phyloP scores from a whole-genome alignment of 2,888 invertebrate species.

The Agonopterix arenella region DNA sequence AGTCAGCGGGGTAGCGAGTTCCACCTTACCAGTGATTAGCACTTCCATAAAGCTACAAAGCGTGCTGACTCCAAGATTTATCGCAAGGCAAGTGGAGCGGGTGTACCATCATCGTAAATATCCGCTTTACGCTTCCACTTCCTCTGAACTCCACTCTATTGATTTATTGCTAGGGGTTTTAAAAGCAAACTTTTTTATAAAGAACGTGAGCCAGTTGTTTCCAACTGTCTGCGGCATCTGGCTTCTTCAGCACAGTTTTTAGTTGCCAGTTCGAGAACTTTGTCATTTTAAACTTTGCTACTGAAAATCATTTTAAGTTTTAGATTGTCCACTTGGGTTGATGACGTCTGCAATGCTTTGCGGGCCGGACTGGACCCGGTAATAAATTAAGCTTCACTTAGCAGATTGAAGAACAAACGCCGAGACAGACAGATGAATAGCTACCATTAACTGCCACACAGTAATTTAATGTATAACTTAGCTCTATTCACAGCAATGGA shows the following conservation, averaged over 20 bases:
- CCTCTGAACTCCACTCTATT: slow-evolving; percentile 62
- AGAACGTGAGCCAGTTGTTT: slow-evolving; percentile 65
- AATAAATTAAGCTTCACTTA: slow-evolving; percentile 17
- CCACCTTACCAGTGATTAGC: slow-evolving; percentile 36
- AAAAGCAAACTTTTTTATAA: slow-evolving; percentile 72
- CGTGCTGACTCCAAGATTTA: slow-evolving; percentile 49
- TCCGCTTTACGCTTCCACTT: slow-evolving; percentile 58
- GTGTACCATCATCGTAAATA: slow-evolving; percentile 62
- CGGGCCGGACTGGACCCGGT: background rate
- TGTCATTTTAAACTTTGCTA: slow-evolving; percentile 56
- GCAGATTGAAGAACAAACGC: slow-evolving; percentile 42
- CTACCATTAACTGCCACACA: slow-evolving; percentile 35
- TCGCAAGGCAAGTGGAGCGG: slow-evolving; percentile 38
- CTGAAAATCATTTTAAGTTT: slow-evolving; percentile 36
- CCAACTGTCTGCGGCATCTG: slow-evolving; percentile 72
- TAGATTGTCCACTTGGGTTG: slow-evolving; percentile 13
- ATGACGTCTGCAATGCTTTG: slow-evolving; percentile 5
- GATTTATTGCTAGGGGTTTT: slow-evolving; percentile 66
- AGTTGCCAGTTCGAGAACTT: slow-evolving; percentile 51
- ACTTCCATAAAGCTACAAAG: slow-evolving; percentile 55
- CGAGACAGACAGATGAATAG: slow-evolving; percentile 44
- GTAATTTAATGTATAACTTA: slow-evolving; percentile 14
- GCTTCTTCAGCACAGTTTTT: slow-evolving; percentile 59
- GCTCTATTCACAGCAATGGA: background rate
- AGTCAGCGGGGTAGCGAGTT: slow-evolving; percentile 15